A percentile compares a stretch with the other conserved stretches of the same genome.
These are phyloP conservation scores for Brachionus paranguensis DNA, from an alignment of 1,140 invertebrate genomes.

Conservation along the genomic window DNA sequence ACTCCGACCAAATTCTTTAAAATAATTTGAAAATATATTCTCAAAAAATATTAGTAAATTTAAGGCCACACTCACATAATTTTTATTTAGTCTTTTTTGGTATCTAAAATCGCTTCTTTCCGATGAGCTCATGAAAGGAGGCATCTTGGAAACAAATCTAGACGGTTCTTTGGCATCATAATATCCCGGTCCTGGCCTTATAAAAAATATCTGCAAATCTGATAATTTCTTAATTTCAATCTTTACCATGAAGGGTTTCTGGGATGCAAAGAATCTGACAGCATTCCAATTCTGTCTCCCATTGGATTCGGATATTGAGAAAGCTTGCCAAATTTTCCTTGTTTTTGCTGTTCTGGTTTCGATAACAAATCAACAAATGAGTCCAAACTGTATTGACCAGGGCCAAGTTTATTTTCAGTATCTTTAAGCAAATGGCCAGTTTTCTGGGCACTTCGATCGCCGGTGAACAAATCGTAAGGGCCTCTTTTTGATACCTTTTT, in stretches of 20 bases:
- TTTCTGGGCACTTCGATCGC: not conserved
- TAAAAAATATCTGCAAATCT: not conserved
- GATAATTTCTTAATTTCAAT: not conserved
- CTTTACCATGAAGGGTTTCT: not conserved
- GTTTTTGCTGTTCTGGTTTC: not conserved
- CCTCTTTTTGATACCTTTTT: slow-evolving; percentile 24
- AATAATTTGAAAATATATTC: not conserved
- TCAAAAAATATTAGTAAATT: not conserved
- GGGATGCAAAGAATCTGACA: not conserved
- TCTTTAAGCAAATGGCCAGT: slow-evolving; percentile 35
- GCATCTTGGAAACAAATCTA: not conserved
- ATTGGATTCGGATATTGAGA: slow-evolving; percentile 8
- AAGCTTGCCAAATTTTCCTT: slow-evolving; percentile 29
- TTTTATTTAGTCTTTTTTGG: slow-evolving; percentile 10
- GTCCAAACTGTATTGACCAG: slow-evolving; percentile 27
- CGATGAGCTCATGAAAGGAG: slow-evolving; percentile 25
- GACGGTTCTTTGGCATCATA: not conserved
- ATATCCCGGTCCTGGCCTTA: slow-evolving; percentile 16
- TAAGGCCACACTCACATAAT: not conserved
- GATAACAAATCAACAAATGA: not conserved
- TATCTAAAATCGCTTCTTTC: not conserved
- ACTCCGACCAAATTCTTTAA: slow-evolving; percentile 30
- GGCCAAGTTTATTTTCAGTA: slow-evolving; percentile 6
- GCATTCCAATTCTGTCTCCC: not conserved
- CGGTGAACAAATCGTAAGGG: slow-evolving; percentile 31